Evolutionary conservation across 2,113 vertebrate species (phyloP).

Genomic region (Natator depressus): DNA sequence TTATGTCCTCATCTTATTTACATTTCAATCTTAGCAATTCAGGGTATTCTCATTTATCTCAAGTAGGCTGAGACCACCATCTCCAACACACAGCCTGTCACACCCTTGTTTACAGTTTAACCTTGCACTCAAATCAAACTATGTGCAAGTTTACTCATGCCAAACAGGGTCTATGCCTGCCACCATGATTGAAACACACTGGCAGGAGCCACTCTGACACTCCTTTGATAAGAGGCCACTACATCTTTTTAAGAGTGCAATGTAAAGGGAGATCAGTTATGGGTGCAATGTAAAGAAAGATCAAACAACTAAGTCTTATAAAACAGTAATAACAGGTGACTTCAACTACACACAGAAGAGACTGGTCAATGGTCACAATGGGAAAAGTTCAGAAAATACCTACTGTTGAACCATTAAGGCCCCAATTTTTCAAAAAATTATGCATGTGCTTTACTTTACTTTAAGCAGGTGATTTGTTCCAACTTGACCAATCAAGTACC

Average conservation of each 20-base stretch:
- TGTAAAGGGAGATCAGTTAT: background rate
- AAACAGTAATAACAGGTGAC: conserved; percentile 49
- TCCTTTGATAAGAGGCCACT: conserved; percentile 2
- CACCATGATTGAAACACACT: background rate
- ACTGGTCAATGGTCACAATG: conserved; percentile 33
- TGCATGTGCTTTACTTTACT: background rate
- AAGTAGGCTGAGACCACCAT: too few relatives aligned
- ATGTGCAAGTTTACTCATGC: too few relatives aligned
- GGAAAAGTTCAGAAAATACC: conserved; percentile 50
- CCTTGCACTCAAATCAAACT: too few relatives aligned
- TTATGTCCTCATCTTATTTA: too few relatives aligned
- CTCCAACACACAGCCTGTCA: too few relatives aligned
- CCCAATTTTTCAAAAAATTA: background rate
- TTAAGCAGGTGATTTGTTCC: background rate
- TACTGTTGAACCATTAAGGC: conserved; percentile 39
- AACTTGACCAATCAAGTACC: background rate
- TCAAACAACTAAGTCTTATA: conserved; percentile 9
- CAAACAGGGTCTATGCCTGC: too few relatives aligned
- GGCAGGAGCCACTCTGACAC: background rate
- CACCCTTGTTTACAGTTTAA: too few relatives aligned
- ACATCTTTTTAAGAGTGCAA: conserved; percentile 43
- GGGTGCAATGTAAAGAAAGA: conserved; percentile 15
- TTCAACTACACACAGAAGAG: background rate
- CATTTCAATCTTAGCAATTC: too few relatives aligned
- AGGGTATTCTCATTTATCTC: too few relatives aligned